Evolutionary conservation across 2,113 vertebrate genomes (phyloP), one percentile per base, ranked within the genome.

Genomic region (Patagioenas fasciata): DNA sequence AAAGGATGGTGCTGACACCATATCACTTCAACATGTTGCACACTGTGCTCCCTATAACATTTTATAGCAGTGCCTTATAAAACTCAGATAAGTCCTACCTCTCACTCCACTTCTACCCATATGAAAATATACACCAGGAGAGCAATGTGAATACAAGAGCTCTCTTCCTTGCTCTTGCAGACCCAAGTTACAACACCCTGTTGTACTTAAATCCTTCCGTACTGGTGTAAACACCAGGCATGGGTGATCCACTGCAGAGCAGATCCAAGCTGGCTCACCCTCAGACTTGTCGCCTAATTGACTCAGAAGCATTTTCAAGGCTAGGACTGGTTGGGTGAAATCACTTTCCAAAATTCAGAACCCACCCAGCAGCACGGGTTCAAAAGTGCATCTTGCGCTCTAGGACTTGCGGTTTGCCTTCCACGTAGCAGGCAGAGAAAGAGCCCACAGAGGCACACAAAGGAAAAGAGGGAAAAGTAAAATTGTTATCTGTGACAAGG

Each of bases 21-120:
- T 78, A 96, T 81, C 90, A 91, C 65, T 96, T 94, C 91, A 93
- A 93, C 11, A 32, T n/a, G 4, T 66, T 88, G 85, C 90, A 92
- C 11, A 7, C 66, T 92, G 85, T 2, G 8, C 42, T 97, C 82
- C 89, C 64, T 82, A 36, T 86, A 96, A 95, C 61, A 51, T 95
- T 92, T 96, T 96, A 79, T 64, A 96, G 75, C 74, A 80, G 71
- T n/a, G 73, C 66, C 85, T 95, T 83, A 81, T 77, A 96, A 96
- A 95, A 84, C 58, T 73, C 67, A 70, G 60, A 93, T 90, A 74
- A 93, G 88, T 74, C 75, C 67, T 93, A 78, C 73, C 88, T 95
- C 71, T 89, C 70, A 80, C 40, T 75, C 18, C 44, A 80, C 42
- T 80, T 47, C 44, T 81, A 92, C 60, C 32, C 72, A 26, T 42